Conservation (phyloP, 2,888 invertebrate genomes). For the Synanthedon formicaeformis region DNA sequence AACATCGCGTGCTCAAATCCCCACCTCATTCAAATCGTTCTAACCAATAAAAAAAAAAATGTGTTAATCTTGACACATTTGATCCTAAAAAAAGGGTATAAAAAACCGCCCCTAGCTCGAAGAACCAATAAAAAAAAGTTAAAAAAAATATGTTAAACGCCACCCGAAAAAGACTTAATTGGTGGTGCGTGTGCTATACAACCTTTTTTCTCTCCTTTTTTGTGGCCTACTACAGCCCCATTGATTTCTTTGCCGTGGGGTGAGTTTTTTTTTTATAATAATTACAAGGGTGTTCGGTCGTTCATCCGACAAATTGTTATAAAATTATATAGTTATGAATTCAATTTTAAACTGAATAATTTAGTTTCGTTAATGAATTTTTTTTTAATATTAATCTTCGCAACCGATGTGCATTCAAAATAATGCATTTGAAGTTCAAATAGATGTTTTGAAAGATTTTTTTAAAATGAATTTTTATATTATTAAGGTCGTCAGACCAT, state of each 20-base stretch:
- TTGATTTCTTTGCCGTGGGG: conserved; percentile 38
- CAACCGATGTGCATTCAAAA: no score
- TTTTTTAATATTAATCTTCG: neutral
- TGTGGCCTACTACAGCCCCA: conserved; percentile 22
- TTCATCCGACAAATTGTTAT: conserved; percentile 39
- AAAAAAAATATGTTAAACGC: conserved; percentile 37
- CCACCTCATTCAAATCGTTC: conserved; percentile 35
- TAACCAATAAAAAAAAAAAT: conserved; percentile 31
- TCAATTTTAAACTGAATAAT: neutral
- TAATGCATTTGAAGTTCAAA: no score
- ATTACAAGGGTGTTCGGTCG: conserved; percentile 28
- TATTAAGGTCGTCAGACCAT: no score
- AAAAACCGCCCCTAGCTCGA: conserved; percentile 51
- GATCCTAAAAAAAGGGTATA: conserved; percentile 24
- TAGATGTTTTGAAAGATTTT: no score
- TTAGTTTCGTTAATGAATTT: neutral
- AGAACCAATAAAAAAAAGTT: conserved; percentile 51
- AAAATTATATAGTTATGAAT: no score
- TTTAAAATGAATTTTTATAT: no score
- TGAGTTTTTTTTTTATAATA: conserved; percentile 53
- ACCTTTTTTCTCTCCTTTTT: conserved; percentile 39
- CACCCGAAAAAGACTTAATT: conserved; percentile 52
- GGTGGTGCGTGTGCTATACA: conserved; percentile 48
- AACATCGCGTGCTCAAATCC: conserved; percentile 52
- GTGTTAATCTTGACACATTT: conserved; percentile 49